Evolutionary conservation across 2,888 invertebrate species (phyloP).

Genomic region (Oxystoma pomonae): DNA sequence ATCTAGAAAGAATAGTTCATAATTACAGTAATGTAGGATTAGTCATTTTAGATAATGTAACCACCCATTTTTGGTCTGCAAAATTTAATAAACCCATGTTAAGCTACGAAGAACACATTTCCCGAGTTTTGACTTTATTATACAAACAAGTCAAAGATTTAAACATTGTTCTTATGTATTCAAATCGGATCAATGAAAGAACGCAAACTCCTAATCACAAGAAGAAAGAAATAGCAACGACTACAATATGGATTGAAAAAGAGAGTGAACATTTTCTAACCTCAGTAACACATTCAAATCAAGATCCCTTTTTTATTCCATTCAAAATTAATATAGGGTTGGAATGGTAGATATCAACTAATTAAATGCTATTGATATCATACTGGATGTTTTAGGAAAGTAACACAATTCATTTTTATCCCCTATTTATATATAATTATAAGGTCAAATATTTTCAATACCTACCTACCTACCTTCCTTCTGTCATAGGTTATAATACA

Average conservation of each 20-base stretch:
- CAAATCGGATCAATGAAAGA: background rate
- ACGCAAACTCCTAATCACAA: background rate
- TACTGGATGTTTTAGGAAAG: too few relatives aligned
- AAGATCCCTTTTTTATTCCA: background rate
- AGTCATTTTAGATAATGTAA: conserved; percentile 34
- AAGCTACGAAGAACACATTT: conserved; percentile 32
- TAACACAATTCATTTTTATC: too few relatives aligned
- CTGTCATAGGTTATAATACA: too few relatives aligned
- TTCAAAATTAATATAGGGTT: background rate
- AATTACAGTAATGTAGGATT: conserved; percentile 29
- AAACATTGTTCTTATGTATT: conserved; percentile 33
- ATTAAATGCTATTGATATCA: too few relatives aligned
- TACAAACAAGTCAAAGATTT: conserved; percentile 29
- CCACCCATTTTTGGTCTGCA: conserved; percentile 34
- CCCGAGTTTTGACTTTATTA: conserved; percentile 27
- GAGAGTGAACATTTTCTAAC: background rate
- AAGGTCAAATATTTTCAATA: too few relatives aligned
- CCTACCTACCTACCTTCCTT: too few relatives aligned
- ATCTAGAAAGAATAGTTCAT: conserved; percentile 32
- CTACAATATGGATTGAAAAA: background rate
- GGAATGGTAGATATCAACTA: too few relatives aligned
- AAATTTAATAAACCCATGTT: conserved; percentile 24
- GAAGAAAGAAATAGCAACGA: background rate
- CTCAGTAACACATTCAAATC: background rate
- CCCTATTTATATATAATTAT: too few relatives aligned